These are phyloP conservation scores for Lepidurus packardi DNA, from an alignment of 1,140 invertebrate genomes.

Conservation along the genomic window DNA sequence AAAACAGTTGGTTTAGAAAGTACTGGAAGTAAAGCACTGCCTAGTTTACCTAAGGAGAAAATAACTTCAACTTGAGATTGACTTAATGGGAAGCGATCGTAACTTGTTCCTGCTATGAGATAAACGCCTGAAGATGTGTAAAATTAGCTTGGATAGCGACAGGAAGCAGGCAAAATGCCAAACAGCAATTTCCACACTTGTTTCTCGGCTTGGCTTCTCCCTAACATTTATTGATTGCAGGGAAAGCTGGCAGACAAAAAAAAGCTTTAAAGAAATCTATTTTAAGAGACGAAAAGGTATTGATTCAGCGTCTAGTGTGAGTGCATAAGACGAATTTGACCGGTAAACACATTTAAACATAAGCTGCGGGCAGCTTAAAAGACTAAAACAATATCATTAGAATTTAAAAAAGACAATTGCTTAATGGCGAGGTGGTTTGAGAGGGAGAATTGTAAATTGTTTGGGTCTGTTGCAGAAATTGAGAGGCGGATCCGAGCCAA, in stretches of 20 bases:
- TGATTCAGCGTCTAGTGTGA: background rate
- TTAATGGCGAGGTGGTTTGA: background rate
- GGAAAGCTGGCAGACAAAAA: conserved; percentile 17
- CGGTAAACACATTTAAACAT: background rate
- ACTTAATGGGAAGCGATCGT: background rate
- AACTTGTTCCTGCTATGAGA: background rate
- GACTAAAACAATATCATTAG: background rate
- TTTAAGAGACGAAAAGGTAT: conserved; percentile 29
- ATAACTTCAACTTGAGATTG: background rate
- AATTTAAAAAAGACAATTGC: background rate
- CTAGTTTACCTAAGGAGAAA: background rate
- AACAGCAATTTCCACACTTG: conserved; percentile 24
- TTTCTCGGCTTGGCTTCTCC: background rate
- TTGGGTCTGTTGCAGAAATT: conserved; percentile 67
- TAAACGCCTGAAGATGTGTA: background rate
- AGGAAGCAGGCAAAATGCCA: conserved; percentile 1
- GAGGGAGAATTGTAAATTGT: conserved; percentile 7
- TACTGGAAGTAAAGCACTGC: too few species aligned
- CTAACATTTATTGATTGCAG: conserved; percentile 24
- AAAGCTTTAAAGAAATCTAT: conserved; percentile 28
- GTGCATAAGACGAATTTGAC: background rate
- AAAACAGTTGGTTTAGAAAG: too few species aligned
- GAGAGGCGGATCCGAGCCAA: conserved; percentile 93
- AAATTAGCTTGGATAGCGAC: conserved; percentile 4
- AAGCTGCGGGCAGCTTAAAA: background rate